Percentiles rank a stretch among this genome's conserved stretches.
Evolutionary conservation across 2,113 vertebrate species (phyloP).

Genomic region (Hassar affinis): DNA sequence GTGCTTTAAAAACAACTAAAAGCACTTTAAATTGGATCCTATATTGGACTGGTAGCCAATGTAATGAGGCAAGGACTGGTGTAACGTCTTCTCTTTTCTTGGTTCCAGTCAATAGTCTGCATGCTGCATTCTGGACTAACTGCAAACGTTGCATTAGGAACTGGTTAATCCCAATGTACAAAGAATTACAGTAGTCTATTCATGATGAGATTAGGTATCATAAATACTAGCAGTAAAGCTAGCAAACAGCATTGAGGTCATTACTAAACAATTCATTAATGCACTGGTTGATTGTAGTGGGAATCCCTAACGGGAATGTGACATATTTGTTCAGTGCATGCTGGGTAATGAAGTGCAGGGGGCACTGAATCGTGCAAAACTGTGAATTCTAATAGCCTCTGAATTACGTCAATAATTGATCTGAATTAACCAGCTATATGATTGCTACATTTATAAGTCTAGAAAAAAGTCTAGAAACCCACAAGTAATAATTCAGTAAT

Average conservation of each 20-base stretch:
- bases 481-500: not conserved
- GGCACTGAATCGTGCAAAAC: not conserved
- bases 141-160: too few species aligned
- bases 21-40: too few species aligned
- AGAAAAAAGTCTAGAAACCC: not conserved
- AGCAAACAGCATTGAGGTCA: not conserved
- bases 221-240: not conserved
- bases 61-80: too few species aligned
- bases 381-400: not conserved
- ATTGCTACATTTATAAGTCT: not conserved
- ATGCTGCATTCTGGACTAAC: too few species aligned
- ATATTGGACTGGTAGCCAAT: too few species aligned
- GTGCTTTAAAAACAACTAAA: too few species aligned
- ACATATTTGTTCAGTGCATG: slow-evolving; percentile 1
- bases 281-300: not conserved
- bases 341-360: not conserved
- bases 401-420: not conserved
- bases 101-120: too few species aligned
- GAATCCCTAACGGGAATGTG: not conserved
- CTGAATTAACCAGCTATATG: not conserved
- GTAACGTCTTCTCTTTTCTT: too few species aligned
- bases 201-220: not conserved
- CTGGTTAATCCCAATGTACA: too few species aligned
- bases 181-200: too few species aligned
- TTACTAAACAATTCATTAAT: not conserved